Percentiles rank a stretch among this genome's conserved stretches.
Conservation (phyloP, 2,113 vertebrate species). For the Strix aluco region DNA sequence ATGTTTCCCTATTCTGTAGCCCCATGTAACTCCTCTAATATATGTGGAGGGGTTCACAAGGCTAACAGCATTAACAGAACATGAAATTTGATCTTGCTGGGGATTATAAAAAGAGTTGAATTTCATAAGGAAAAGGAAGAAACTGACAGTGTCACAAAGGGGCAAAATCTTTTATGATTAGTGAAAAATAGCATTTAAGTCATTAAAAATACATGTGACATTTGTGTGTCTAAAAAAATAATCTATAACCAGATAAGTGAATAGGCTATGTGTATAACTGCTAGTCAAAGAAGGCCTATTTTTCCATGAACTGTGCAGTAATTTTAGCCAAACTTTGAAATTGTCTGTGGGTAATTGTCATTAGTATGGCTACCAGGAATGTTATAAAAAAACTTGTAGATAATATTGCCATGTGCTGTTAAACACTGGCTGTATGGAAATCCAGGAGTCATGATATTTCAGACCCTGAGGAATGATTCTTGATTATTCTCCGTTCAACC, state of each 20-base stretch:
- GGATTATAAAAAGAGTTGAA: not conserved
- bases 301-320: not conserved
- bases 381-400: not conserved
- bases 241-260: not conserved
- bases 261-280: not conserved
- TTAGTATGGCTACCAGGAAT: not conserved
- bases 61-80: not conserved
- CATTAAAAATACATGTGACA: conserved; percentile 73
- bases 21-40: not conserved
- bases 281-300: not conserved
- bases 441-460: not conserved
- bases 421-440: not conserved
- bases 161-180: conserved; percentile 28
- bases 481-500: not conserved
- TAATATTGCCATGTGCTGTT: not conserved
- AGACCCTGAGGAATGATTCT: not conserved
- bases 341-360: not conserved
- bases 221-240: not conserved
- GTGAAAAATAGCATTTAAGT: conserved; percentile 46
- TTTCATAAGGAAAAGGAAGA: not conserved
- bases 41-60: not conserved
- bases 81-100: not conserved
- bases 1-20: not conserved
- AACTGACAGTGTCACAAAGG: not conserved
- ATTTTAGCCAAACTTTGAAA: not conserved